phyloP scores from a whole-genome alignment of 2,888 invertebrate genomes.

The Drosophila mercatorum region DNA sequence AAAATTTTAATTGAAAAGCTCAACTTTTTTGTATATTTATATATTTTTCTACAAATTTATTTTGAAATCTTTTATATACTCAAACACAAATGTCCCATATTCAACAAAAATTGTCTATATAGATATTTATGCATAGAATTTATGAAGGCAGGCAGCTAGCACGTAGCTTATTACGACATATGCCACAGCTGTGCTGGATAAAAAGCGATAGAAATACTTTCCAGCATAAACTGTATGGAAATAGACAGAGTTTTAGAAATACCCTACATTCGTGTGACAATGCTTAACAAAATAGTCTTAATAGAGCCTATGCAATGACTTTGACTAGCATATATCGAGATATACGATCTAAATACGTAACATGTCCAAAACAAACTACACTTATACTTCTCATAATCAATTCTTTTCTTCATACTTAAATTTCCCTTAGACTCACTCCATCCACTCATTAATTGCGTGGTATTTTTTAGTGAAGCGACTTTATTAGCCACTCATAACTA shows the following conservation, averaged over 20 bases:
- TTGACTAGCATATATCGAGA: too few species aligned
- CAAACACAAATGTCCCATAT: too few species aligned
- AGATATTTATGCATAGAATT: not conserved
- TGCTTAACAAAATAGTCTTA: too few species aligned
- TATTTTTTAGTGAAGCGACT: not conserved
- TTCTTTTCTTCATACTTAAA: not conserved
- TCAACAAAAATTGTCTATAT: not conserved
- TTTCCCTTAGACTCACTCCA: not conserved
- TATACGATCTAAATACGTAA: too few species aligned
- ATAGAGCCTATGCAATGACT: too few species aligned
- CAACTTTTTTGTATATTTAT: not conserved
- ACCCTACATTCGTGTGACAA: not conserved
- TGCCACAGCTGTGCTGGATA: constrained; percentile 5
- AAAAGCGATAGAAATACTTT: not conserved
- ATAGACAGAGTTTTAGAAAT: not conserved
- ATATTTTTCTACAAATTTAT: too few species aligned
- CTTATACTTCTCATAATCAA: too few species aligned
- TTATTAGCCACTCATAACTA: constrained; percentile 15
- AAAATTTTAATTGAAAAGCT: not conserved
- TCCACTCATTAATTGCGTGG: not conserved
- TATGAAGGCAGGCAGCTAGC: not conserved
- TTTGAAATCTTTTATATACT: not conserved
- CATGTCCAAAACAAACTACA: too few species aligned
- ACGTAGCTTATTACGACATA: constrained; percentile 7
- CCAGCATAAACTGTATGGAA: not conserved